These are phyloP conservation scores for Gymnocheta viridis DNA, from an alignment of 2,888 invertebrate species.

Conservation along the genomic window DNA sequence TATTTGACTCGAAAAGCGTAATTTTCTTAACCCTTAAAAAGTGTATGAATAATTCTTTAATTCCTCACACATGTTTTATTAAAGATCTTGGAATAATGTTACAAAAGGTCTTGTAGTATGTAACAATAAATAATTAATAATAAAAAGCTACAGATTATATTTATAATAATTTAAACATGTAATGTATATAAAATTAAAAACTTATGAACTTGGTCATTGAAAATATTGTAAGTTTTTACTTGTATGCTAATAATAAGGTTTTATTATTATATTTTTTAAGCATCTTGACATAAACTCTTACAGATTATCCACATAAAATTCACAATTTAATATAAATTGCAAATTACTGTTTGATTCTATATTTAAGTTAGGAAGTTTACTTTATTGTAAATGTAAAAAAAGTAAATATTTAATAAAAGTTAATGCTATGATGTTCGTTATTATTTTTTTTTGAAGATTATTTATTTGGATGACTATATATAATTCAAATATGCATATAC, in stretches of 20 bases:
- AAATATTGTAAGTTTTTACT: constrained; percentile 37
- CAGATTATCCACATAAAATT: neutral
- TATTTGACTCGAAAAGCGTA: neutral
- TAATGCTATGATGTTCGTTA: constrained; percentile 34
- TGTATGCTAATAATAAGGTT: neutral
- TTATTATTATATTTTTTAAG: constrained; percentile 29
- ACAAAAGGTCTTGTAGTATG: neutral
- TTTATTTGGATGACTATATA: neutral
- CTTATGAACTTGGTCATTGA: constrained; percentile 8
- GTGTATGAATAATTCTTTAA: neutral
- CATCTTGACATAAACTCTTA: constrained; percentile 9
- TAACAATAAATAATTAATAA: neutral
- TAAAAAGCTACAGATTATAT: neutral
- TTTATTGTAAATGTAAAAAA: constrained; percentile 53
- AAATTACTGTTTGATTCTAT: constrained; percentile 8
- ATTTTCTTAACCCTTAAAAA: neutral
- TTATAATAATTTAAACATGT: neutral
- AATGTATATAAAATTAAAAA: constrained; percentile 32
- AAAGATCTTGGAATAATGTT: constrained; percentile 9
- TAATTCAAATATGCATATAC: neutral
- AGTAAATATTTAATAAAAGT: constrained; percentile 35
- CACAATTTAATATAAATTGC: constrained; percentile 12
- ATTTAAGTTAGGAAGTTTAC: constrained; percentile 20
- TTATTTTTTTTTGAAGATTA: constrained; percentile 63
- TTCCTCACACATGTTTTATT: neutral